Conservation (phyloP, 1,140 invertebrate species). For the Bombus polaris region DNA sequence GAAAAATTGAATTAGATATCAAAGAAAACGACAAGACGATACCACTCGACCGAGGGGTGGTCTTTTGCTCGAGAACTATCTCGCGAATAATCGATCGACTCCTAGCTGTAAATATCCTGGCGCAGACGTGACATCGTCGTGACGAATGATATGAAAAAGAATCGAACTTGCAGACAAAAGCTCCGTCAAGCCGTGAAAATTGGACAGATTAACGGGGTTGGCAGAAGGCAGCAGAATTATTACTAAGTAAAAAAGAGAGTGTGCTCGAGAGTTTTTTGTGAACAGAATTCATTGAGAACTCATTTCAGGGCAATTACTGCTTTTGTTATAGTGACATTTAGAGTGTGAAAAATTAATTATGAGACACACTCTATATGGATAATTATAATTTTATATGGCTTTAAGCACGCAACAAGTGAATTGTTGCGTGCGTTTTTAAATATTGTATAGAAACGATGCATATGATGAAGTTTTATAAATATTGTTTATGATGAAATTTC, state of each 20-base stretch:
- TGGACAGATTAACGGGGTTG: neutral
- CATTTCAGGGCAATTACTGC: neutral
- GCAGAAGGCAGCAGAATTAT: neutral
- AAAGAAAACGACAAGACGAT: neutral
- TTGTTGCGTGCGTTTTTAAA: no score
- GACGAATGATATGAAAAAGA: neutral
- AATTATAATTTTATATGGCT: no score
- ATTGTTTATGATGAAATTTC: no score
- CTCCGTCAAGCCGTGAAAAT: neutral
- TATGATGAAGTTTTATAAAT: no score
- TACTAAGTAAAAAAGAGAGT: neutral
- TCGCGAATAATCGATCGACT: conserved; percentile 7
- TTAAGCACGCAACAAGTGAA: no score
- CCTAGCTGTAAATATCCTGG: neutral
- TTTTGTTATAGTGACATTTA: no score
- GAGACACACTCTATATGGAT: no score
- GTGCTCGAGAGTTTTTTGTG: neutral
- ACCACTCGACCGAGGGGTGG: neutral
- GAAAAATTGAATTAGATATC: conserved; percentile 42
- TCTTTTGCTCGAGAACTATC: neutral
- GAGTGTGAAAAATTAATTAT: no score
- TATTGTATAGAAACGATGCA: no score
- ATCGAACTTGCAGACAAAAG: neutral
- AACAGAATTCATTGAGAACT: neutral
- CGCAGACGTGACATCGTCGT: neutral